Evolutionary conservation across 2,797 vertebrate species (phyloP), one percentile per base, ranked within the genome.

Genomic region (Peromyscus melanophrys): DNA sequence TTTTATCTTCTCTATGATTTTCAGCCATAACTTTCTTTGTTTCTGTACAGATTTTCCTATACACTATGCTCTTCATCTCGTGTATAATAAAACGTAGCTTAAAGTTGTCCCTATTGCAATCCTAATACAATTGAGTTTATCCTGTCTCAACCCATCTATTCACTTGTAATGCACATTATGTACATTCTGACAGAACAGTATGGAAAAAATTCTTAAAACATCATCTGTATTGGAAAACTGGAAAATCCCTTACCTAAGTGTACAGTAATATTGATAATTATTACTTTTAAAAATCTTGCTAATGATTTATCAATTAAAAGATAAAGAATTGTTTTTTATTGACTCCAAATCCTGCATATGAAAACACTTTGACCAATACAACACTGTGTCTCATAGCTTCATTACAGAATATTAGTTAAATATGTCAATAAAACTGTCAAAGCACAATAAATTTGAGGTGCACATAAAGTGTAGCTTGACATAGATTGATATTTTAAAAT

Each of bases 401-500:
- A 90, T 92, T 96, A 83, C 13, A 78, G 49, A 14, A 75, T 92
- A 94, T 95, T 63, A 90, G 59, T 82, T 93, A 96, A 95, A 78
- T 10, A 1, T 92, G 23, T 4, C 82, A 91, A 78, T 94, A 96
- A 95, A 96, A 97, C 89, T 86, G 80, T 96, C 94, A 89, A 4
- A 43, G 93, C 52, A 86, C 46, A 80, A 77, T 92, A 81, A 94
- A 96, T 57, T 89, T 96, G 86, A 95, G 6, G 90, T 71, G 92
- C 2, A 92, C 67, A 6, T 96, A 89, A 94, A 96, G 63, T 92
- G 13, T 89, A 95, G 46, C 73, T 90, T 97, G 73, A 90, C n/a
- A 85, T 77, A 43, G 80, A 31, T 95, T n/a, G 1, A 83, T 95
- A 75, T 96, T 94, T 95, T 65, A 92, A 96, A 95, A 90, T 95